Percentiles rank a stretch among this genome's conserved stretches.
Conservation (phyloP, 2,113 vertebrate genomes). For the Alethe diademata region DNA sequence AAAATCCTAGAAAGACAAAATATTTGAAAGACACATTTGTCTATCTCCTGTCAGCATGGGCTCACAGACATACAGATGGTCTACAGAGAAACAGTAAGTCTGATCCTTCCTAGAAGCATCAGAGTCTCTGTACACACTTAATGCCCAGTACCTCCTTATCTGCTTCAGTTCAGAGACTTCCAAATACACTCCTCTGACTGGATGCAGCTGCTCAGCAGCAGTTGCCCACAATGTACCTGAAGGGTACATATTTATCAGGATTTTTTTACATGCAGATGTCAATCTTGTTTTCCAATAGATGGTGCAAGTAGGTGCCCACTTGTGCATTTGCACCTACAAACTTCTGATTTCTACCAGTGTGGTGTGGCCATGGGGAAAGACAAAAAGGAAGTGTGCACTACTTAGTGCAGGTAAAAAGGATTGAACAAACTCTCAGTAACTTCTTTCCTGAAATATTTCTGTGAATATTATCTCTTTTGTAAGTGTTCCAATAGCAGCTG, state of each 20-base stretch:
- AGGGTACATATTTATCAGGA: neutral
- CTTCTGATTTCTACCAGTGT: neutral
- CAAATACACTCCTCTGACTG: neutral
- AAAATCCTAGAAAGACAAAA: conserved; percentile 4
- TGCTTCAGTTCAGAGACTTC: neutral
- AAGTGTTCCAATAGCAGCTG: neutral
- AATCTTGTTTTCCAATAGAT: neutral
- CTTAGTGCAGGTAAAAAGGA: neutral
- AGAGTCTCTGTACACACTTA: neutral
- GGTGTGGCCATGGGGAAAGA: neutral
- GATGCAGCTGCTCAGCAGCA: neutral
- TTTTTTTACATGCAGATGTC: neutral
- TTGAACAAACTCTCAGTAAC: neutral
- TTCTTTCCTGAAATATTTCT: neutral
- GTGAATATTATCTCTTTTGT: neutral
- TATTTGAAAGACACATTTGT: neutral
- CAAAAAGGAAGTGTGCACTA: neutral
- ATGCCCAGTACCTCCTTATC: neutral
- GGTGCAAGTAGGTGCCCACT: neutral
- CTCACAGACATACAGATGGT: neutral
- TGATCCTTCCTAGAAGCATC: neutral
- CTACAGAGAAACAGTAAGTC: neutral
- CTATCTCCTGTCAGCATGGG: neutral
- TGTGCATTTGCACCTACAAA: accelerated
- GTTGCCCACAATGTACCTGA: neutral